phyloP scores from a whole-genome alignment of 1,140 invertebrate species.

The Tyrophagus putrescentiae region DNA sequence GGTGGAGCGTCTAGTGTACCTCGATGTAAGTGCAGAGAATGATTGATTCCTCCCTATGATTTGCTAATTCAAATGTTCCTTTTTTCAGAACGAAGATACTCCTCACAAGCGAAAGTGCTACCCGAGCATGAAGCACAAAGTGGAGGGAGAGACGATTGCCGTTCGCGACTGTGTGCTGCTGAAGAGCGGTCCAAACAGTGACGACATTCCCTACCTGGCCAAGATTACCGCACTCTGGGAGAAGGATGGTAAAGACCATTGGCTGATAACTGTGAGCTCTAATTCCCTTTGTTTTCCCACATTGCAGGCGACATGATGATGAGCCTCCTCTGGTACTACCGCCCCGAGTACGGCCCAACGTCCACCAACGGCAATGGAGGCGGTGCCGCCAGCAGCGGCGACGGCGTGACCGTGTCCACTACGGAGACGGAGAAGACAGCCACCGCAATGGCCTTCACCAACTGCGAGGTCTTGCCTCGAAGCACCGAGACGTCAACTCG shows the following conservation, averaged over 20 bases:
- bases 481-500: slow-evolving; percentile 80
- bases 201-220: slow-evolving; percentile 79
- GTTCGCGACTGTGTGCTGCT: slow-evolving; percentile 71
- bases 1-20: slow-evolving; percentile 63
- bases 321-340: slow-evolving; percentile 89
- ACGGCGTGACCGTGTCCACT: too few relatives aligned
- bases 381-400: too few relatives aligned
- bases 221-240: slow-evolving; percentile 83
- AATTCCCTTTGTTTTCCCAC: slow-evolving; percentile 13
- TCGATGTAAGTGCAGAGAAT: slow-evolving; percentile 56
- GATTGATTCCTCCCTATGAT: slow-evolving; percentile 13
- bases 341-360: slow-evolving; percentile 89
- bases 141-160: slow-evolving; percentile 61
- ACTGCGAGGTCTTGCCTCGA: slow-evolving; percentile 74
- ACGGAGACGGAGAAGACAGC: too few relatives aligned
- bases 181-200: slow-evolving; percentile 61
- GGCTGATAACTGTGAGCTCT: too few relatives aligned
- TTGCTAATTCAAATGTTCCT: slow-evolving; percentile 12
- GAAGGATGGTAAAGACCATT: too few relatives aligned
- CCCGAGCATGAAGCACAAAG: slow-evolving; percentile 64
- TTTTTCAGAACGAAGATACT: slow-evolving; percentile 59
- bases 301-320: slow-evolving; percentile 85
- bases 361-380: too few relatives aligned
- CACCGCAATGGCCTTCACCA: slow-evolving; percentile 56
- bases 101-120: slow-evolving; percentile 56